These are phyloP conservation scores for Heliconius charithonia DNA, from an alignment of 2,888 invertebrate species.

Conservation along the genomic window DNA sequence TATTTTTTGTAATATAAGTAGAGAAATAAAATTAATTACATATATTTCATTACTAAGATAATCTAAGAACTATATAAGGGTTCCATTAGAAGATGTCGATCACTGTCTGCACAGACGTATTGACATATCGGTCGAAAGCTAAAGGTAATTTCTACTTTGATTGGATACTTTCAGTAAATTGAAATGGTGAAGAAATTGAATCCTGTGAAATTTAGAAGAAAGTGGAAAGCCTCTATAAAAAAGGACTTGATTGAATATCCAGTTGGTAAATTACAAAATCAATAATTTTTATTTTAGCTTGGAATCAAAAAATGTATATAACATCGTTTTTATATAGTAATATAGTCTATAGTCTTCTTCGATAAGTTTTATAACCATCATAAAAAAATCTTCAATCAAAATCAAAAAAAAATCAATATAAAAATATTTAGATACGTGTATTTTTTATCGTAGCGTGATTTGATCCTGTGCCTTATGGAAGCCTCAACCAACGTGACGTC, in stretches of 20 bases:
- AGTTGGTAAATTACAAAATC: not conserved
- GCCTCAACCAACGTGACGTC: too few relatives aligned
- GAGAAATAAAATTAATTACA: not conserved
- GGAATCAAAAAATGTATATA: too few relatives aligned
- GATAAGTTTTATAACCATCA: too few relatives aligned
- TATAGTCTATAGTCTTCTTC: too few relatives aligned
- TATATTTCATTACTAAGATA: not conserved
- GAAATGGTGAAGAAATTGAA: conserved; percentile 16
- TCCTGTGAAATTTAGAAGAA: conserved; percentile 4
- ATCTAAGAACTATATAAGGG: not conserved
- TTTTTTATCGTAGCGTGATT: not conserved
- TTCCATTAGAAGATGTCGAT: conserved; percentile 29
- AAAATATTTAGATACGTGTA: too few relatives aligned
- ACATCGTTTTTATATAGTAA: too few relatives aligned
- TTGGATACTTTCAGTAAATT: conserved; percentile 40
- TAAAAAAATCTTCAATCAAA: too few relatives aligned
- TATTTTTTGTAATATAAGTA: not conserved
- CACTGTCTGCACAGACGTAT: conserved; percentile 35
- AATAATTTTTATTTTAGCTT: too few relatives aligned
- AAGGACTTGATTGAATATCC: not conserved
- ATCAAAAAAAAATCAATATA: too few relatives aligned
- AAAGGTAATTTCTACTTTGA: conserved; percentile 31
- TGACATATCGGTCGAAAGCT: conserved; percentile 38
- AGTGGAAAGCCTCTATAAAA: not conserved
- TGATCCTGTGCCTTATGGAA: not conserved